Evolutionary conservation across 2,888 invertebrate species (phyloP).

Genomic region (Polia nebulosa): DNA sequence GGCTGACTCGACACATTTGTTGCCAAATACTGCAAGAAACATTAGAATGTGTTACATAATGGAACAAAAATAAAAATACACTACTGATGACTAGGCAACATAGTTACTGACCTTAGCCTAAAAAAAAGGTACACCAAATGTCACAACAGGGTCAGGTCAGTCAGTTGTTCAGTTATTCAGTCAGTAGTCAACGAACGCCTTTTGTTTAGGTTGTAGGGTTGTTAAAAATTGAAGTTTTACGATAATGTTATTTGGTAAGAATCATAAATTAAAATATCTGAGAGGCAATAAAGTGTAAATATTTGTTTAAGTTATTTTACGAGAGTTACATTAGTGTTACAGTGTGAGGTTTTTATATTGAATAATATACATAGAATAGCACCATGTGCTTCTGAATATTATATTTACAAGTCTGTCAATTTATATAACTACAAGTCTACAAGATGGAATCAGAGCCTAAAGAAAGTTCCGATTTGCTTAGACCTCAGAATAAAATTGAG

Average conservation of each 20-base stretch:
- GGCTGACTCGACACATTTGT: no score
- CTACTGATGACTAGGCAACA: no score
- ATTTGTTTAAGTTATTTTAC: constrained; percentile 34
- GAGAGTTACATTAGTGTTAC: constrained; percentile 27
- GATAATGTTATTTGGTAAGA: constrained; percentile 37
- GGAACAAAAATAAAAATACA: no score
- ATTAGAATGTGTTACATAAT: no score
- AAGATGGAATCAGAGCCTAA: constrained; percentile 78
- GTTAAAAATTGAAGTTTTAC: constrained; percentile 40
- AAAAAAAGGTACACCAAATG: constrained; percentile 31
- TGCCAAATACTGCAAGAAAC: no score
- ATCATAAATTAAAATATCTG: constrained; percentile 44
- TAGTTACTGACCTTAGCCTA: no score
- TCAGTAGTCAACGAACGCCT: constrained; percentile 40
- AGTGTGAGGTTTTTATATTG: constrained; percentile 37
- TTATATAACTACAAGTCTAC: constrained; percentile 61
- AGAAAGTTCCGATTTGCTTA: constrained; percentile 82
- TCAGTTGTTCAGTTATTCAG: no score
- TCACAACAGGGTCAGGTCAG: constrained; percentile 29
- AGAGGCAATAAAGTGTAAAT: constrained; percentile 20
- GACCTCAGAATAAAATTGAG: constrained; percentile 70
- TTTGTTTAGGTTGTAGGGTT: constrained; percentile 49
- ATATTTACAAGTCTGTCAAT: constrained; percentile 61
- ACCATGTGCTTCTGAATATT: constrained; percentile 57
- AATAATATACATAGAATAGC: constrained; percentile 24